Evolutionary conservation across 2,113 vertebrate genomes (phyloP), one percentile per base, ranked within the genome.

Genomic region (Ceyx margarethae): DNA sequence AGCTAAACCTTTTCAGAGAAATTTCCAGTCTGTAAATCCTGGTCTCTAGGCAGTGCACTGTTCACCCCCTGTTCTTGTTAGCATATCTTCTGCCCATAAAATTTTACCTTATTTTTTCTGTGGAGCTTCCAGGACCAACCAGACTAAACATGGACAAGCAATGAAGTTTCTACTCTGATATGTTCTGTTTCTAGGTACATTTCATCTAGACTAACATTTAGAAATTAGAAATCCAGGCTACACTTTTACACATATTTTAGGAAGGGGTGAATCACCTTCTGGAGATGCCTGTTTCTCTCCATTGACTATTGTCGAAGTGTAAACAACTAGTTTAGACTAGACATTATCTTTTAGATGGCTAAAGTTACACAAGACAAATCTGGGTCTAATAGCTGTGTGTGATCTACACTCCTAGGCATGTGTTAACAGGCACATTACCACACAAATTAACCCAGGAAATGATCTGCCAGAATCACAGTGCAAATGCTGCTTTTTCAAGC

Each of bases 361-460:
- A 66, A 95, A 85, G 90, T 95, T 95, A 77, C 5, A 2, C 82
- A 85, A 92, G 72, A 67, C 85, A 87, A 91, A 95, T 94, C 82
- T 96, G 90, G 46, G 87, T 83, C 91, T 95, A 94, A 95, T 57
- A 96, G 93, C 92, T 8, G 5, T 90, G 85, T 89, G 93, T 96
- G 95, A 96, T 82, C 92, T 96, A 92, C 2, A 3, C 82, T 85
- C 75, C 81, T 92, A 89, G 94, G 95, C 89, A 91, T 96, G 92
- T 94, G 92, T 93, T 96, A 96, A 95, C 87, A 96, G 95, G 86
- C 94, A 93, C 87, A 95, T 95, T 94, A 96, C 87, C 92, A 94
- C 94, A 85, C 91, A 93, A 91, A 91, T 96, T 96, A 94, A 93
- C 94, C 92, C 96, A 96, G 94, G 75, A 94, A 94, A 87, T 9